Evolutionary conservation across 2,888 invertebrate species (phyloP).

Genomic region (Agrochola lychnidis): DNA sequence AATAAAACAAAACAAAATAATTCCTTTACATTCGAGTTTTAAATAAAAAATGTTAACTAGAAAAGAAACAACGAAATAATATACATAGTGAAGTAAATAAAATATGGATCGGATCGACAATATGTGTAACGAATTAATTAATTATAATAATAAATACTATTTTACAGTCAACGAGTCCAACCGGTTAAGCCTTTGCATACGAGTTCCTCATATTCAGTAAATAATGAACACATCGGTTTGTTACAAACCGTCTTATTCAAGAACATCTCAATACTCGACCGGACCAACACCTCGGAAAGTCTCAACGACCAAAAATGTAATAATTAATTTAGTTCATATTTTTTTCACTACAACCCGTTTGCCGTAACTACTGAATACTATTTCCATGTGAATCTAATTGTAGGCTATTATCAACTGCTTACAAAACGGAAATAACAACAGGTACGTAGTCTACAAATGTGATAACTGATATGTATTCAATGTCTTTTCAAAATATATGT

Average conservation of each 20-base stretch:
- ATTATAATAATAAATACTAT: slow-evolving; percentile 43
- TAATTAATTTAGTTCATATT: neutral
- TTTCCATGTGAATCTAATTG: slow-evolving; percentile 46
- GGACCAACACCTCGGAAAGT: slow-evolving; percentile 10
- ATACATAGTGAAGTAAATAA: slow-evolving; percentile 53
- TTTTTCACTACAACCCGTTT: slow-evolving; percentile 46
- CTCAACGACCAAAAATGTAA: slow-evolving; percentile 1
- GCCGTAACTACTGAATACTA: slow-evolving; percentile 55
- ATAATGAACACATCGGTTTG: slow-evolving; percentile 50
- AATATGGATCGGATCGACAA: slow-evolving; percentile 60
- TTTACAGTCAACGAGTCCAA: slow-evolving; percentile 52
- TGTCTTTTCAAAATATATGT: slow-evolving; percentile 54
- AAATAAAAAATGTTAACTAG: slow-evolving; percentile 65
- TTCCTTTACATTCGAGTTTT: slow-evolving; percentile 57
- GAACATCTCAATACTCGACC: neutral
- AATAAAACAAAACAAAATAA: slow-evolving; percentile 72
- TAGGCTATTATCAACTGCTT: slow-evolving; percentile 21
- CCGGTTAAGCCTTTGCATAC: slow-evolving; percentile 20
- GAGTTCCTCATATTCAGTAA: slow-evolving; percentile 31
- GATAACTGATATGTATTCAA: slow-evolving; percentile 63
- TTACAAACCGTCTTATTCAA: slow-evolving; percentile 17
- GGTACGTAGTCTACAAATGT: slow-evolving; percentile 62
- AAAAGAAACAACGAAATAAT: slow-evolving; percentile 61
- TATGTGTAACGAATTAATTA: slow-evolving; percentile 35
- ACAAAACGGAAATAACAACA: slow-evolving; percentile 55